These are phyloP conservation scores for Alauda arvensis DNA, from an alignment of 2,797 vertebrate genomes.

Conservation along the genomic window DNA sequence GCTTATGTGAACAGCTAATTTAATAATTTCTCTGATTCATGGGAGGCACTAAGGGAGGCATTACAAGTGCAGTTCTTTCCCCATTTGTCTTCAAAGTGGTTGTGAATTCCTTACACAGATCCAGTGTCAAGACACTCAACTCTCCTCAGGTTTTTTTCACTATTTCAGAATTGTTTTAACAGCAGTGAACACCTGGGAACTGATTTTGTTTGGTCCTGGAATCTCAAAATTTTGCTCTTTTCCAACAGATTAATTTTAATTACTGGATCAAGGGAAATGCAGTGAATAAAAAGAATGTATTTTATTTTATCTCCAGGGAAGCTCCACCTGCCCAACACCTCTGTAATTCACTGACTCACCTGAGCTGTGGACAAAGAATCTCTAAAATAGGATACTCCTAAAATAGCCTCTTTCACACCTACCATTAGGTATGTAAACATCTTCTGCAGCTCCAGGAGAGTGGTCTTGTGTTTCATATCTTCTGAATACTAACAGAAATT, in stretches of 20 bases:
- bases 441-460: constrained; percentile 94
- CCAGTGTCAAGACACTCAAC: not conserved
- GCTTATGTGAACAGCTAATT: not conserved
- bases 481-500: constrained; percentile 85
- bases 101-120: not conserved
- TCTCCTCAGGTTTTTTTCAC: not conserved
- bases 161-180: not conserved
- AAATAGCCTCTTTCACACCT: constrained; percentile 25
- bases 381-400: not conserved
- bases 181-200: not conserved
- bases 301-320: not conserved
- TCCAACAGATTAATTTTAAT: not conserved
- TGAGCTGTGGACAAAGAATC: not conserved
- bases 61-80: not conserved
- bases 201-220: not conserved
- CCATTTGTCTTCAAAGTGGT: not conserved
- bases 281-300: not conserved
- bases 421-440: constrained; percentile 99
- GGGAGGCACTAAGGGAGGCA: not conserved
- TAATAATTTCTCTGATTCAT: not conserved
- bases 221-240: not conserved
- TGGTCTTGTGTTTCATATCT: constrained; percentile 98
- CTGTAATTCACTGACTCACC: not conserved
- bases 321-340: not conserved
- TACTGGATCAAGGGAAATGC: not conserved